phyloP scores from a whole-genome alignment of 2,888 invertebrate species.

The Isotomurus palustris region DNA sequence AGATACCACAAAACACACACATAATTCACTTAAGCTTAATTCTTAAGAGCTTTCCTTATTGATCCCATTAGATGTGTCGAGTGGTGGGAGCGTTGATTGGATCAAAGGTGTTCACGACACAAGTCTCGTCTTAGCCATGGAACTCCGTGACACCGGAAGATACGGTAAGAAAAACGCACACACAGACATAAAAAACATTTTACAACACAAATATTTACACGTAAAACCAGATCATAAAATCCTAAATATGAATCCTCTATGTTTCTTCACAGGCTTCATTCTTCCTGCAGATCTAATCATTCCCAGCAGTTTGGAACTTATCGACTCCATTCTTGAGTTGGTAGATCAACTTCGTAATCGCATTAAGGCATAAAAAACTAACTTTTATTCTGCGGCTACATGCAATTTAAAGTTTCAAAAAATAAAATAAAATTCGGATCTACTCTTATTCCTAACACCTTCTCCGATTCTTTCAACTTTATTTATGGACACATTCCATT shows the following conservation, averaged over 20 bases:
- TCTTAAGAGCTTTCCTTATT: neutral
- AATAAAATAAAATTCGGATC: too few relatives aligned
- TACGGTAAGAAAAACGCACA: too few relatives aligned
- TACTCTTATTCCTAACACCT: too few relatives aligned
- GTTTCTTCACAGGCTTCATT: slow-evolving; percentile 29
- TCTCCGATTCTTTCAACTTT: too few relatives aligned
- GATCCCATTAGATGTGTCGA: slow-evolving; percentile 15
- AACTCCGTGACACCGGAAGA: slow-evolving; percentile 27
- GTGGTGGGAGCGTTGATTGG: slow-evolving; percentile 33
- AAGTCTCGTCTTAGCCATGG: slow-evolving; percentile 31
- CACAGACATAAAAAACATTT: too few relatives aligned
- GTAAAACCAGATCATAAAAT: neutral
- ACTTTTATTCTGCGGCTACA: too few relatives aligned
- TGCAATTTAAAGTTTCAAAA: too few relatives aligned
- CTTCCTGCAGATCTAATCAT: slow-evolving; percentile 41
- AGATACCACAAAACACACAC: slow-evolving; percentile 10
- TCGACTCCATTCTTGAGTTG: slow-evolving; percentile 32
- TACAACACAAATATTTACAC: neutral
- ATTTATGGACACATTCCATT: too few relatives aligned
- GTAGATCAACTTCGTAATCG: slow-evolving; percentile 23
- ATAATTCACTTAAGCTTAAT: neutral
- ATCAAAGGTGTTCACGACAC: slow-evolving; percentile 39
- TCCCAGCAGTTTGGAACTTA: slow-evolving; percentile 34
- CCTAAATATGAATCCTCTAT: neutral
- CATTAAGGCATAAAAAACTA: neutral